Conservation (phyloP, 2,888 invertebrate genomes). For the Gryllus longicercus region DNA sequence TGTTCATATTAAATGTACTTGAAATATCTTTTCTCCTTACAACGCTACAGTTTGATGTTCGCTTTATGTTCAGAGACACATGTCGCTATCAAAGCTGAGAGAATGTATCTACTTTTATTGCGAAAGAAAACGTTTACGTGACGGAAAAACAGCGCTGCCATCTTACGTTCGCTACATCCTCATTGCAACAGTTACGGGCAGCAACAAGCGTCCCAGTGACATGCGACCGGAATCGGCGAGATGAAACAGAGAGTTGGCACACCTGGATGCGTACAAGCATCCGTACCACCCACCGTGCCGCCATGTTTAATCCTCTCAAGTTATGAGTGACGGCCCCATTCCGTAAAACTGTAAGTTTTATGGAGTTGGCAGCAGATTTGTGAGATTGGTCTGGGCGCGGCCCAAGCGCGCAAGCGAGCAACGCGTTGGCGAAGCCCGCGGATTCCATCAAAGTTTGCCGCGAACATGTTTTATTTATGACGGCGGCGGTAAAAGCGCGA, state of each 20-base stretch:
- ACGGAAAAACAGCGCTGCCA: too few relatives aligned
- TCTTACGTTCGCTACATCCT: too few relatives aligned
- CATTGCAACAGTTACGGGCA: neutral
- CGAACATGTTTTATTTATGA: slow-evolving; percentile 17
- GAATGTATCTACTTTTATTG: too few relatives aligned
- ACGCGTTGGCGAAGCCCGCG: neutral
- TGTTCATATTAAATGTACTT: too few relatives aligned
- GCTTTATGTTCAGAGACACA: too few relatives aligned
- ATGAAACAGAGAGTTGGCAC: neutral
- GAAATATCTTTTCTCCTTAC: too few relatives aligned
- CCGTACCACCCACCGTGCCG: neutral
- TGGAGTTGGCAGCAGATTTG: slow-evolving; percentile 17
- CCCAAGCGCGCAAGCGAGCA: neutral
- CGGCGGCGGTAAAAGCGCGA: slow-evolving; percentile 6
- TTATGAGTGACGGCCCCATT: slow-evolving; percentile 18
- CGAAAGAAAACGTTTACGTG: too few relatives aligned
- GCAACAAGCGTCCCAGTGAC: neutral
- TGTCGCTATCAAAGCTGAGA: too few relatives aligned
- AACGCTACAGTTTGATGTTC: too few relatives aligned
- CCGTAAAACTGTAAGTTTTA: slow-evolving; percentile 17
- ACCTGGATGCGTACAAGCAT: neutral
- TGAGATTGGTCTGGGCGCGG: slow-evolving; percentile 9
- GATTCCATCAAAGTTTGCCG: slow-evolving; percentile 17
- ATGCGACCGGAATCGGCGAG: too few relatives aligned
- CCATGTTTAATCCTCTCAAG: slow-evolving; percentile 4